phyloP scores from a whole-genome alignment of 1,140 invertebrate species.

The Nautilus pompilius region DNA sequence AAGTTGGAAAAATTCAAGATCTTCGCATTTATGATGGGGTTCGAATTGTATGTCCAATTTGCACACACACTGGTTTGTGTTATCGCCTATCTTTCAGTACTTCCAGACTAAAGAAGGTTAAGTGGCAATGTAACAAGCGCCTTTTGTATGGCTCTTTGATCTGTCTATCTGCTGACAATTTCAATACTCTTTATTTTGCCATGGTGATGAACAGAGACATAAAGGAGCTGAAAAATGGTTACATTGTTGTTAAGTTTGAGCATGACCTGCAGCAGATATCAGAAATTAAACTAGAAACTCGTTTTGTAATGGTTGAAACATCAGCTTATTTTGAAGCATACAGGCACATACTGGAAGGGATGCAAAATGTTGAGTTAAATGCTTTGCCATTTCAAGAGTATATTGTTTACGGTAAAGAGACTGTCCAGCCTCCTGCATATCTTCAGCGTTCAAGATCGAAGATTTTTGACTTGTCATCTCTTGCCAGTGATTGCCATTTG shows the following conservation, averaged over 20 bases:
- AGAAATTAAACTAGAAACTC: slow-evolving; percentile 10
- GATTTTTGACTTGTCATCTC: slow-evolving; percentile 26
- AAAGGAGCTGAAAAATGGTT: slow-evolving; percentile 27
- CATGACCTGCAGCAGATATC: slow-evolving; percentile 10
- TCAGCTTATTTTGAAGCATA: slow-evolving; percentile 59
- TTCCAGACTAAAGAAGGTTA: slow-evolving; percentile 21
- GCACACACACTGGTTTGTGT: slow-evolving; percentile 27
- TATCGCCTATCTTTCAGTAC: slow-evolving; percentile 43
- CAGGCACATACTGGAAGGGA: slow-evolving; percentile 51
- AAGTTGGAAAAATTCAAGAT: slow-evolving; percentile 13
- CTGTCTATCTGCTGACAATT: slow-evolving; percentile 68
- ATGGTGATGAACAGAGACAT: slow-evolving; percentile 63
- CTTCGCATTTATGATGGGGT: slow-evolving; percentile 36
- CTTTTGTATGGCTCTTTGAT: slow-evolving; percentile 73
- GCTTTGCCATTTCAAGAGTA: slow-evolving; percentile 51
- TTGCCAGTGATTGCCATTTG: slow-evolving; percentile 21
- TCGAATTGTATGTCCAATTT: slow-evolving; percentile 32
- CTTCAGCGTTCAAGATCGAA: slow-evolving; percentile 9
- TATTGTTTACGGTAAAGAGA: slow-evolving; percentile 33
- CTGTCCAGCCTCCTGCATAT: slow-evolving; percentile 29
- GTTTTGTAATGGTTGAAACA: slow-evolving; percentile 56
- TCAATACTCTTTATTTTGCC: slow-evolving; percentile 66
- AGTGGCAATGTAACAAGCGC: slow-evolving; percentile 58
- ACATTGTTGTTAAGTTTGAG: slow-evolving; percentile 52
- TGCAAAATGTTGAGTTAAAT: slow-evolving; percentile 44